phyloP scores from a whole-genome alignment of 2,113 vertebrate genomes.

The Salvelinus fontinalis region DNA sequence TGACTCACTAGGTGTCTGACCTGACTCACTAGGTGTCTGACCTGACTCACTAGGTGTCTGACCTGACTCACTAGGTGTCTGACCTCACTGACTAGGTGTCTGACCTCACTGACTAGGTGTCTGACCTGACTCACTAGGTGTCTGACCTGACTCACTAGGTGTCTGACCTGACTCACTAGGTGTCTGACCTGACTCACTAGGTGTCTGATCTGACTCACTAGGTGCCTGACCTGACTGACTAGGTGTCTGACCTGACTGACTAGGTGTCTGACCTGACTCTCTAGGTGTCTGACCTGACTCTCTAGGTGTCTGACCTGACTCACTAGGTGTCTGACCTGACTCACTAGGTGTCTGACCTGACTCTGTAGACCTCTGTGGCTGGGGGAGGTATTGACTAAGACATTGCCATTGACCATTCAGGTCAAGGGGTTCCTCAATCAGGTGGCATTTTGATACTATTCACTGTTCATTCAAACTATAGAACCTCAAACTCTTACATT shows the following conservation, averaged over 20 bases:
- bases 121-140: too few relatives aligned
- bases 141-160: too few relatives aligned
- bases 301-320: not conserved
- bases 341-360: not conserved
- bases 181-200: not conserved
- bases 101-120: too few relatives aligned
- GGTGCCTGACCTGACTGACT: not conserved
- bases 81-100: too few relatives aligned
- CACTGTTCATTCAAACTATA: not conserved
- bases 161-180: too few relatives aligned
- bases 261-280: not conserved
- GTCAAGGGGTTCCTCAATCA: not conserved
- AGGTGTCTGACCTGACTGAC: not conserved
- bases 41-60: too few relatives aligned
- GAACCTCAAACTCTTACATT: not conserved
- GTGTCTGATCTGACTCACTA: too few relatives aligned
- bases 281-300: not conserved
- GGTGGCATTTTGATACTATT: not conserved
- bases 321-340: not conserved
- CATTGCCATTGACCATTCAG: not conserved
- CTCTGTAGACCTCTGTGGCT: not conserved
- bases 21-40: too few relatives aligned
- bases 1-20: too few relatives aligned
- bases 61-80: too few relatives aligned
- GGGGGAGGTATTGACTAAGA: not conserved